Percentiles rank a stretch among this genome's conserved stretches.
Conservation (phyloP, 2,113 vertebrate genomes). For the Ciconia maguari region DNA sequence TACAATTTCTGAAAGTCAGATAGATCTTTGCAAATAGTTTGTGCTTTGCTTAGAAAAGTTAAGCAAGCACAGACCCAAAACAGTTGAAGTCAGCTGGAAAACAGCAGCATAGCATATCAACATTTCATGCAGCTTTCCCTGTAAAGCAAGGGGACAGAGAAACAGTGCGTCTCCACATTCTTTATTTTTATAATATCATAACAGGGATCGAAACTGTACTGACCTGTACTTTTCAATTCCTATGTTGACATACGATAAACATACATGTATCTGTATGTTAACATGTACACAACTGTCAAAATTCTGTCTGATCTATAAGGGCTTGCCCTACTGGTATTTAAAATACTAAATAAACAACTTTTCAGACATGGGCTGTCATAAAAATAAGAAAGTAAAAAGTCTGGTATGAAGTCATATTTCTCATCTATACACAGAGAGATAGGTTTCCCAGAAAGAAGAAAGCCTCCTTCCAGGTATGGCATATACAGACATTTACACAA, state of each 20-base stretch:
- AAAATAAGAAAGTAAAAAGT: not conserved
- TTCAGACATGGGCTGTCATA: not conserved
- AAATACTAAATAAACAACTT: not conserved
- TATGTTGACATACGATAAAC: not conserved
- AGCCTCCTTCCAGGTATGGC: not conserved
- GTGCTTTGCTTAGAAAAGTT: not conserved
- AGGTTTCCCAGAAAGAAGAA: not conserved
- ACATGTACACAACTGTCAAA: not conserved
- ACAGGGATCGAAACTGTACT: not conserved
- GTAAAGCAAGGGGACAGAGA: not conserved
- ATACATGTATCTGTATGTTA: not conserved
- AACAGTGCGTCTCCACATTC: not conserved
- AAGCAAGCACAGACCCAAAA: not conserved
- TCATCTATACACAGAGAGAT: not conserved
- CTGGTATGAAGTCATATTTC: not conserved
- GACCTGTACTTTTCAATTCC: not conserved
- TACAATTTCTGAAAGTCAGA: not conserved
- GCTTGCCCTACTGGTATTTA: not conserved
- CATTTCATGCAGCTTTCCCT: not conserved
- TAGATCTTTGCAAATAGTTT: not conserved
- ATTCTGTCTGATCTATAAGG: not conserved
- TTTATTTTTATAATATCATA: not conserved
- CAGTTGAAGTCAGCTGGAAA: not conserved
- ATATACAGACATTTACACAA: not conserved
- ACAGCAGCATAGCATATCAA: not conserved